A percentile compares a stretch with the other conserved stretches of the same genome.
Conservation (phyloP, 2,888 invertebrate species). For the Epirrhoe alternata region DNA sequence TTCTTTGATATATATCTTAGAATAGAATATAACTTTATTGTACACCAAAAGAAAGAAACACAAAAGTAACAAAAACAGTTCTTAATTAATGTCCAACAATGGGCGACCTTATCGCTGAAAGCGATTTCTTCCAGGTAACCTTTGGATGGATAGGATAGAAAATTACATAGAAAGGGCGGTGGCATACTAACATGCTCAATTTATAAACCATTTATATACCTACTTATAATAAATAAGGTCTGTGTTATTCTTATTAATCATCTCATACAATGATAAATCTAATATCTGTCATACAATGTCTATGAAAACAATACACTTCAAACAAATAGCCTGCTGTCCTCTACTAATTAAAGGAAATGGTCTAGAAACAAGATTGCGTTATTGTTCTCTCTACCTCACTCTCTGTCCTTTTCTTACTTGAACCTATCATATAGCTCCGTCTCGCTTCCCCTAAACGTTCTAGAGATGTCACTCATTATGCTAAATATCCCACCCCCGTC, state of each 20-base stretch:
- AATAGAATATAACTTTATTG: no score
- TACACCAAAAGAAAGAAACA: no score
- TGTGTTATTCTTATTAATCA: not conserved
- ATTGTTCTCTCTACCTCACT: conserved; percentile 77
- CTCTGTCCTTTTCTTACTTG: conserved; percentile 52
- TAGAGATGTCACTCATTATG: conserved; percentile 83
- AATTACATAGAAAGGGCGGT: no score
- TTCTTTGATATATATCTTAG: no score
- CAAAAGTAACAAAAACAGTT: no score
- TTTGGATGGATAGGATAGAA: no score
- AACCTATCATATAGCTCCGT: conserved; percentile 39
- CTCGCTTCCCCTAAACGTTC: conserved; percentile 74
- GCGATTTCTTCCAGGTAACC: no score
- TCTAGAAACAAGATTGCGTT: conserved; percentile 86
- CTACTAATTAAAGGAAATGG: conserved; percentile 85
- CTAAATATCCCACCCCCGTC: conserved; percentile 76
- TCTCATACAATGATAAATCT: not conserved
- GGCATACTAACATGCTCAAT: no score
- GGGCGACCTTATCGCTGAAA: no score
- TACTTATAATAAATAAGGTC: no score
- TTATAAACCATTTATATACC: no score
- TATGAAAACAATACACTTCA: conserved; percentile 59
- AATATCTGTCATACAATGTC: conserved; percentile 4
- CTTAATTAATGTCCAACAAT: no score
- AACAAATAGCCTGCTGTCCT: conserved; percentile 78